Base-by-base conservation (phyloP, 2,113 vertebrate genomes). In the Cyanoliseus patagonus region DNA sequence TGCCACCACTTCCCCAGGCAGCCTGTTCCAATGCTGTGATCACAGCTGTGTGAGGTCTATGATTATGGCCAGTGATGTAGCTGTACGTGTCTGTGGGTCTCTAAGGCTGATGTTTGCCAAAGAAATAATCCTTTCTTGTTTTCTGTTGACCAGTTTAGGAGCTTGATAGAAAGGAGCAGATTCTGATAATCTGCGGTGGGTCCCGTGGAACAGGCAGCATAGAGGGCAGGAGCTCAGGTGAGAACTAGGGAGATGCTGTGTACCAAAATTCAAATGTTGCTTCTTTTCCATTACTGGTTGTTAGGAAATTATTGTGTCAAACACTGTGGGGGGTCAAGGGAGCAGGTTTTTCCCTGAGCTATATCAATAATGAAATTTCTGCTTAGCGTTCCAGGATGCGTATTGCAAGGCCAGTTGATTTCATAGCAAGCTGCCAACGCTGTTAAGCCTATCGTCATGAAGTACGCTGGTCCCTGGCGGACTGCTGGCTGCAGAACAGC, bases 241-340 rank as follows among this genome's bases (percentile, higher is more conserved):
- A 67, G 33, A 83, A 64, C n/a, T 41, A 9, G 66, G 80, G 68
- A 88, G 92, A 90, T 31, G 31, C n/a, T 79, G 4, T 23, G 22
- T 59, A 78, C 55, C 76, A 88, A 11, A 88, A 75, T 57, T 44
- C 73, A 86, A 86, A 82, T 63, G 33, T 91, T 86, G 53, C 42
- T 84, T 82, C 81, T 95, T 97, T 95, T 95, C 93, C 94, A 69
- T 94, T 88, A 84, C 66, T 76, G 28, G 28, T 57, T 52, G 46
- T 84, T 92, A 86, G 90, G 92, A 93, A 95, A 95, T 81, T 86
- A 27, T 93, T 94, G 66, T 90, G 72, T 86, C 90, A 75, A 81
- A 68, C 76, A 78, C 3, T 4, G 1, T 3, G 19, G 6, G 28
- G n/a, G 18, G 30, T 9, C 11, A 49, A 81, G 9, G 13, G 57